Base-by-base conservation (phyloP, 2,113 vertebrate species). In the Epinephelus moara region DNA sequence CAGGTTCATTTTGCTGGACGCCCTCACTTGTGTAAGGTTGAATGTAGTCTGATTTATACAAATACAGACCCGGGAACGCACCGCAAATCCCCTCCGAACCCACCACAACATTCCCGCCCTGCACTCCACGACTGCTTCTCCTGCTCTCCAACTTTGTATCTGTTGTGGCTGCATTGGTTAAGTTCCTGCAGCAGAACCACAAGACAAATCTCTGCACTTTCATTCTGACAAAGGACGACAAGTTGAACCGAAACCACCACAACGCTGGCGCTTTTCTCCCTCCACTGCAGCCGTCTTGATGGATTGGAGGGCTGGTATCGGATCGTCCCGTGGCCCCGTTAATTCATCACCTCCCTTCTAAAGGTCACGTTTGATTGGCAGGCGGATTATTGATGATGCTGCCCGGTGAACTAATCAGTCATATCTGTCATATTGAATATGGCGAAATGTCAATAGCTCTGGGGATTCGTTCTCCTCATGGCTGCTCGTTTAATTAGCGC, bases 301-400 rank as follows among this genome's bases (percentile, higher is more conserved):
- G 89, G 83, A 92, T 92, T 42, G 80, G 37, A 67, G 53, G 47
- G 53, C 73, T 27, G 62, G 21, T 71, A 83, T 88, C 19, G 76
- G 78, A 82, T 86, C 25, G 70, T 87, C 63, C 75, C 49, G 57
- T 23, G 37, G 82, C 76, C 62, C 71, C 60, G 62, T 75, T 93
- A 84, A 93, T 94, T 90, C 82, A 91, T 93, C 91, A 89, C 81
- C 89, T 81, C 78, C 47, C 77, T 62, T 75, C 76, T 40, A 94
- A 94, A 93, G 93, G 92, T 94, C 92, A 90, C 50, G 25, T 91
- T 92, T 93, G 92, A 94, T 93, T 92, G 92, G 85, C 92, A 92
- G 90, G 56, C 67, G 21, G 82, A 81, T 93, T 90, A 93, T 93
- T 90, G 93, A 94, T 88, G 89, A 93, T 90, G 87, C 87, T 66